Conservation (phyloP, 2,113 vertebrate species). For the Epinephelus lanceolatus region DNA sequence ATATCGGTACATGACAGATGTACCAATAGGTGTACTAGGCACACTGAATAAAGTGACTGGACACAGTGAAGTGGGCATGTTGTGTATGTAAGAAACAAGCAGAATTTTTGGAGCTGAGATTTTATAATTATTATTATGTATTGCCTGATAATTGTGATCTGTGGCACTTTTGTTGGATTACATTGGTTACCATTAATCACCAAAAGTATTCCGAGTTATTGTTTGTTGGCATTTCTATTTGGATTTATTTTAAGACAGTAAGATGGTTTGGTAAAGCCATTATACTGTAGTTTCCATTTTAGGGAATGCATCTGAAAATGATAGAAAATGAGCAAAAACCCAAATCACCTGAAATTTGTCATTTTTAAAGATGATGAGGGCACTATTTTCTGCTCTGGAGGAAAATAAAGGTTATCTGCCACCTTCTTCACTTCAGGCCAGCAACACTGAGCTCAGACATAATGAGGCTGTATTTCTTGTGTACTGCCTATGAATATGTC, state of each 20-base stretch:
- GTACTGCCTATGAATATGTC: slow-evolving; percentile 7
- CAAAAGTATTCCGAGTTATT: neutral
- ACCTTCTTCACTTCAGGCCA: neutral
- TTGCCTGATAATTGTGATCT: neutral
- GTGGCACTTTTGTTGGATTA: neutral
- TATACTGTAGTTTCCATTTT: neutral
- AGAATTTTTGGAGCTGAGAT: neutral
- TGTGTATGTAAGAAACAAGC: neutral
- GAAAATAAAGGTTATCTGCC: neutral
- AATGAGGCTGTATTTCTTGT: slow-evolving; percentile 5
- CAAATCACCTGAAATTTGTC: neutral
- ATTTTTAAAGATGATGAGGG: neutral
- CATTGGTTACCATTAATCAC: neutral
- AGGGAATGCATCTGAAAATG: neutral
- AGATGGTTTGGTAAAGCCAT: neutral
- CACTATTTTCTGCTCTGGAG: neutral
- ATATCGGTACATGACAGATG: neutral
- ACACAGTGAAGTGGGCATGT: neutral
- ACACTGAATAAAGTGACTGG: neutral
- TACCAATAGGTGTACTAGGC: neutral
- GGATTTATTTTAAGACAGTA: neutral
- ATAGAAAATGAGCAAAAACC: neutral
- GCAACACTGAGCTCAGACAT: neutral
- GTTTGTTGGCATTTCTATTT: neutral
- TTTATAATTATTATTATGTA: too few relatives aligned